Percentiles rank a stretch among this genome's conserved stretches.
phyloP scores from a whole-genome alignment of 2,797 vertebrate genomes.

The Phataginus tricuspis region DNA sequence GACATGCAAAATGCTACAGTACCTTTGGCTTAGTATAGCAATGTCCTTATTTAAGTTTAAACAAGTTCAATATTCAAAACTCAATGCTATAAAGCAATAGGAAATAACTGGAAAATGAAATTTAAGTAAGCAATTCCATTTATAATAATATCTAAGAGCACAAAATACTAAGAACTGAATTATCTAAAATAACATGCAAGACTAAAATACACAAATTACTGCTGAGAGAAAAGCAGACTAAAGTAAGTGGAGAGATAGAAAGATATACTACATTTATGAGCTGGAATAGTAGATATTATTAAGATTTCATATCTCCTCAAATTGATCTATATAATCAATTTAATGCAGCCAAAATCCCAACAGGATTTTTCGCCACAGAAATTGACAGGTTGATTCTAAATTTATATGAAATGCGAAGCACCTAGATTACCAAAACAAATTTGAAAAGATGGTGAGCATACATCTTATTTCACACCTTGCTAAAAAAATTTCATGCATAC shows the following conservation, averaged over 20 bases:
- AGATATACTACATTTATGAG: not conserved
- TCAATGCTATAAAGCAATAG: not conserved
- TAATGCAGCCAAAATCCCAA: not conserved
- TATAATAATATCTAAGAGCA: not conserved
- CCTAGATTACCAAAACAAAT: not conserved
- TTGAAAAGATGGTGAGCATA: not conserved
- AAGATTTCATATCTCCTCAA: not conserved
- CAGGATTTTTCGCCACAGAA: not conserved
- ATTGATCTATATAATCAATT: not conserved
- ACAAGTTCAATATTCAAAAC: not conserved
- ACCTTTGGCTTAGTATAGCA: not conserved
- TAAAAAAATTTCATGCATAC: not conserved
- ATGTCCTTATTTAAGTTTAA: not conserved
- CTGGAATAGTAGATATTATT: not conserved
- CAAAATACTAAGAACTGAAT: not conserved
- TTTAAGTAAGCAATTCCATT: not conserved
- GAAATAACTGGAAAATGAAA: not conserved
- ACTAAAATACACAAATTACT: not conserved
- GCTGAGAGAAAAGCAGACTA: not conserved
- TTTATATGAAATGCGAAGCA: not conserved
- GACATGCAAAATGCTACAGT: not conserved
- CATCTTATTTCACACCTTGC: not conserved
- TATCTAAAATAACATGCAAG: not conserved
- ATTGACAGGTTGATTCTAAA: not conserved
- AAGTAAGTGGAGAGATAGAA: not conserved